A percentile compares a stretch with the other conserved stretches of the same genome.
Evolutionary conservation across 1,140 invertebrate genomes (phyloP).

Genomic region (Calephelis virginiensis): DNA sequence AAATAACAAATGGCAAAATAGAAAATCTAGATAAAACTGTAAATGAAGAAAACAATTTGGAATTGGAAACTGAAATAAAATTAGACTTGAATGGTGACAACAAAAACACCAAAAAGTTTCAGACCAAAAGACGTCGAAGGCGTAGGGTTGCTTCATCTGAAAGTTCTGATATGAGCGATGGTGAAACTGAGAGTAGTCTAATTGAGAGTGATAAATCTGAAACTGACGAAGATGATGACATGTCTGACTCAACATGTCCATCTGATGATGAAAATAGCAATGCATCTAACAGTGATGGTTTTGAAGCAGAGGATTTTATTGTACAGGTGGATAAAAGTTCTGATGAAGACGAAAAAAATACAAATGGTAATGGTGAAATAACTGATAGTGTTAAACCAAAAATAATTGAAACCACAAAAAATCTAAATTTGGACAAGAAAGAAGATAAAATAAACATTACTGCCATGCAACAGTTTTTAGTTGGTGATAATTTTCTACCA

Average conservation of each 20-base stretch:
- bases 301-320: conserved; percentile 39
- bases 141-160: conserved; percentile 61
- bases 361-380: conserved; percentile 22
- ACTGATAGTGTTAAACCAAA: conserved; percentile 15
- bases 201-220: conserved; percentile 57
- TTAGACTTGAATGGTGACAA: conserved; percentile 46
- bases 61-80: conserved; percentile 34
- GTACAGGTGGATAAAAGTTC: conserved; percentile 27
- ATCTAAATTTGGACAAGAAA: conserved; percentile 20
- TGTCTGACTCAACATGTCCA: conserved; percentile 59
- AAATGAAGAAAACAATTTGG: conserved; percentile 31
- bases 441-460: conserved; percentile 31
- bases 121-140: conserved; percentile 75
- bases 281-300: conserved; percentile 55
- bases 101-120: conserved; percentile 51
- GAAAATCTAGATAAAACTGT: conserved; percentile 27
- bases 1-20: conserved; percentile 36
- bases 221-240: conserved; percentile 50
- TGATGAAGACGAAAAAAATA: conserved; percentile 35
- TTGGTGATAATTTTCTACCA: conserved; percentile 65
- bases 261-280: conserved; percentile 51
- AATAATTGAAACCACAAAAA: conserved; percentile 20
- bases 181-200: conserved; percentile 78
- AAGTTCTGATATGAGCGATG: conserved; percentile 68
- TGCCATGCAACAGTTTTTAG: conserved; percentile 57